Conservation (phyloP, 2,888 invertebrate genomes). For the Ceramica pisi region DNA sequence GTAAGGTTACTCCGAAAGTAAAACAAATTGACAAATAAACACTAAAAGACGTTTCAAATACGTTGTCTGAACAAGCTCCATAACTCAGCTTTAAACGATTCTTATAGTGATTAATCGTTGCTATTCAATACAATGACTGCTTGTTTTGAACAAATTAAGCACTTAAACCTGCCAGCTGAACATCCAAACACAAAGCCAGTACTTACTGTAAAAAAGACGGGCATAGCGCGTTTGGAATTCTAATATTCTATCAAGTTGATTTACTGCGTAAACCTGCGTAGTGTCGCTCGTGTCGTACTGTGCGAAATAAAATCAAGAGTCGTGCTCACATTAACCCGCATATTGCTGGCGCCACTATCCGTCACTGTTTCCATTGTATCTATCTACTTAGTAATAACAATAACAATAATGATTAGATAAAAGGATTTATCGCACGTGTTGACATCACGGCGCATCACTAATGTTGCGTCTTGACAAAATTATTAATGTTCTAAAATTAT, state of each 20-base stretch:
- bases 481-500: conserved; percentile 68
- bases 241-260: conserved; percentile 68
- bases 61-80: conserved; percentile 42
- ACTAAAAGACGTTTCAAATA: conserved; percentile 44
- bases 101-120: conserved; percentile 61
- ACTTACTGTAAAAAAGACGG: conserved; percentile 62
- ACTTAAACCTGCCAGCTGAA: conserved; percentile 64
- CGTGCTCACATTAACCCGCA: conserved; percentile 83
- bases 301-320: conserved; percentile 70
- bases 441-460: conserved; percentile 69
- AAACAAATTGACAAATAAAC: conserved; percentile 45
- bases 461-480: conserved; percentile 66
- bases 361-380: conserved; percentile 76
- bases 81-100: conserved; percentile 60
- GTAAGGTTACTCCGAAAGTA: conserved; percentile 11
- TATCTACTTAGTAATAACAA: conserved; percentile 72
- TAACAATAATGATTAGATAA: conserved; percentile 74
- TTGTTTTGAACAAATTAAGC: conserved; percentile 62
- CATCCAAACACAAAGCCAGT: conserved; percentile 62
- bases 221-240: conserved; percentile 61
- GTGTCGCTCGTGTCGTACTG: conserved; percentile 57
- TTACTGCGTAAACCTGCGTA: conserved; percentile 63
- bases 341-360: conserved; percentile 82
- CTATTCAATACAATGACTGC: conserved; percentile 51
- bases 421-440: conserved; percentile 72